A percentile compares a stretch with the other conserved stretches of the same genome.
These are phyloP conservation scores for Stegastes partitus DNA, from an alignment of 2,113 vertebrate genomes.

Conservation along the genomic window DNA sequence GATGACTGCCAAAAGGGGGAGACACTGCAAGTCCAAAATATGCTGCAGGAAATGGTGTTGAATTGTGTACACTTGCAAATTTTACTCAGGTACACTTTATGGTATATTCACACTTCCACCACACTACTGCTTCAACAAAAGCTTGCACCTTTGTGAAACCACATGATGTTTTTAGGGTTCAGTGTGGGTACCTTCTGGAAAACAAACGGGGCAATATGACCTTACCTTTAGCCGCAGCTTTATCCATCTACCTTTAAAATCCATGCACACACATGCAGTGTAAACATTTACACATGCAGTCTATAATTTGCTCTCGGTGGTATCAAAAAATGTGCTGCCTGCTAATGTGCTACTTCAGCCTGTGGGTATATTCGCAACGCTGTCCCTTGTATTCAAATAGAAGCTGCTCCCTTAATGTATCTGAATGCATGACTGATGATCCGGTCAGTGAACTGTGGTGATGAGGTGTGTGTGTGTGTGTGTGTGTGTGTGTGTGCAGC, in stretches of 20 bases:
- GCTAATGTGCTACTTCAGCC: conserved; percentile 33
- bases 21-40: too few species aligned
- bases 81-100: too few species aligned
- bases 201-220: background rate
- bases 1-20: too few species aligned
- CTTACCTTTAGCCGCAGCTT: background rate
- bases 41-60: too few species aligned
- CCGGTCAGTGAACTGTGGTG: conserved; percentile 49
- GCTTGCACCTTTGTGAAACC: background rate
- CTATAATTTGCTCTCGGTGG: conserved; percentile 1
- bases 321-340: conserved; percentile 5
- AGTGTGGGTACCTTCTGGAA: too few species aligned
- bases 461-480: conserved; percentile 44
- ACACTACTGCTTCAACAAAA: too few species aligned
- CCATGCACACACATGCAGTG: background rate
- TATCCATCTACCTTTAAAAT: background rate
- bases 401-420: conserved; percentile 44
- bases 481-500: conserved; percentile 33
- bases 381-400: conserved; percentile 46
- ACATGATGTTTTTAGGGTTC: background rate
- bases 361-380: conserved; percentile 23
- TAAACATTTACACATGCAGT: background rate
- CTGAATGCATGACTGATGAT: conserved; percentile 73
- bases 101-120: too few species aligned
- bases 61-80: too few species aligned